These are phyloP conservation scores for Danaus chrysippus DNA, from an alignment of 2,888 invertebrate species.

Conservation along the genomic window DNA sequence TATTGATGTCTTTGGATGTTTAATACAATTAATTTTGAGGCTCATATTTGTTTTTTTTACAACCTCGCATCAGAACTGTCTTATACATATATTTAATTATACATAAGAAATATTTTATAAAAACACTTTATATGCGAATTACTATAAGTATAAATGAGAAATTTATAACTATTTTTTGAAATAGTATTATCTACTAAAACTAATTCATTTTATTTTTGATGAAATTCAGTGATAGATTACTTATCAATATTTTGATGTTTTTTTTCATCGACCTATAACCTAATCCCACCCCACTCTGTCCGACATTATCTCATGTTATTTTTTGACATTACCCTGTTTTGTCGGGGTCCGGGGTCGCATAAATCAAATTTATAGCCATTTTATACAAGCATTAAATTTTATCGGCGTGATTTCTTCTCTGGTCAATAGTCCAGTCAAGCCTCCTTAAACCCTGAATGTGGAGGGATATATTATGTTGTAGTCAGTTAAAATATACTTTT, in stretches of 20 bases:
- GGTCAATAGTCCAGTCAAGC: slow-evolving; percentile 61
- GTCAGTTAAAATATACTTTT: too few species aligned
- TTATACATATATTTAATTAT: too few species aligned
- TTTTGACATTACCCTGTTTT: slow-evolving; percentile 76
- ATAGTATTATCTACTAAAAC: too few species aligned
- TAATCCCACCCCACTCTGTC: slow-evolving; percentile 65
- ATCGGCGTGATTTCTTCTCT: slow-evolving; percentile 72
- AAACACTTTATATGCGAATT: too few species aligned
- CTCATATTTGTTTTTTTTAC: neutral
- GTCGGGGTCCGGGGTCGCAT: slow-evolving; percentile 61
- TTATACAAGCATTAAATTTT: slow-evolving; percentile 77
- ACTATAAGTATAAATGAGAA: too few species aligned
- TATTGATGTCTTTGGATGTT: slow-evolving; percentile 19
- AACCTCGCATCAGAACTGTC: too few species aligned
- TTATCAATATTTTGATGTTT: neutral
- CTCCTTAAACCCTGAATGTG: slow-evolving; percentile 48
- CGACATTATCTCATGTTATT: slow-evolving; percentile 76
- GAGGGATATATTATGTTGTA: too few species aligned
- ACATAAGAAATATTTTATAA: too few species aligned
- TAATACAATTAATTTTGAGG: neutral
- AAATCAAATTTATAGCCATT: slow-evolving; percentile 78
- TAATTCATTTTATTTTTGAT: neutral
- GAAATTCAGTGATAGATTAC: neutral
- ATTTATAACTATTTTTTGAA: too few species aligned
- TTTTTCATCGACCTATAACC: slow-evolving; percentile 29